A percentile compares a stretch with the other conserved stretches of the same genome.
These are phyloP conservation scores for Ceriagrion tenellum DNA, from an alignment of 2,888 invertebrate genomes.

Conservation along the genomic window DNA sequence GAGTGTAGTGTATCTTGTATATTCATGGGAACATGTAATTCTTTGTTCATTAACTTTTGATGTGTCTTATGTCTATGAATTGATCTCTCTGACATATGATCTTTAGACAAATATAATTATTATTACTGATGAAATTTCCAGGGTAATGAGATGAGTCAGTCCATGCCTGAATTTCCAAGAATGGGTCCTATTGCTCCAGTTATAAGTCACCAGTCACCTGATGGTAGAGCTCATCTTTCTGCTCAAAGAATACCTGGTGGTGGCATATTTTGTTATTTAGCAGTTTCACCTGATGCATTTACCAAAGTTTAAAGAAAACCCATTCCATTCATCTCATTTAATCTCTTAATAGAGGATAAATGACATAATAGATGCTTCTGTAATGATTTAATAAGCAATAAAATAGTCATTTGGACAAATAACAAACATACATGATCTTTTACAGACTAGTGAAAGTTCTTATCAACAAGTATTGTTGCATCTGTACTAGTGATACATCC, in stretches of 20 bases:
- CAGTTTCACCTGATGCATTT: conserved; percentile 78
- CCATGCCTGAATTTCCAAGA: conserved; percentile 78
- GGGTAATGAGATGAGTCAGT: conserved; percentile 72
- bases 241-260: conserved; percentile 80
- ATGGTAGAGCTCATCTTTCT: conserved; percentile 80
- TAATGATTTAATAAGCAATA: conserved; percentile 64
- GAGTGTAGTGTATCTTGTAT: too few relatives aligned
- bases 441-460: conserved; percentile 52
- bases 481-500: conserved; percentile 14
- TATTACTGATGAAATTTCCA: conserved; percentile 70
- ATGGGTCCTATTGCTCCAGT: conserved; percentile 80
- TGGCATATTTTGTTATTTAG: conserved; percentile 81
- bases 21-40: too few relatives aligned
- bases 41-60: too few relatives aligned
- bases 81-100: too few relatives aligned
- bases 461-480: conserved; percentile 46
- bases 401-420: conserved; percentile 63
- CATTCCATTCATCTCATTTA: neutral
- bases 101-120: neutral
- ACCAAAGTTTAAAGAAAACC: conserved; percentile 65
- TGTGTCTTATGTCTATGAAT: too few relatives aligned
- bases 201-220: conserved; percentile 79
- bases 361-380: conserved; percentile 8
- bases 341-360: neutral
- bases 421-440: conserved; percentile 51